Conservation (phyloP, 2,888 invertebrate species). For the Spisula solida region DNA sequence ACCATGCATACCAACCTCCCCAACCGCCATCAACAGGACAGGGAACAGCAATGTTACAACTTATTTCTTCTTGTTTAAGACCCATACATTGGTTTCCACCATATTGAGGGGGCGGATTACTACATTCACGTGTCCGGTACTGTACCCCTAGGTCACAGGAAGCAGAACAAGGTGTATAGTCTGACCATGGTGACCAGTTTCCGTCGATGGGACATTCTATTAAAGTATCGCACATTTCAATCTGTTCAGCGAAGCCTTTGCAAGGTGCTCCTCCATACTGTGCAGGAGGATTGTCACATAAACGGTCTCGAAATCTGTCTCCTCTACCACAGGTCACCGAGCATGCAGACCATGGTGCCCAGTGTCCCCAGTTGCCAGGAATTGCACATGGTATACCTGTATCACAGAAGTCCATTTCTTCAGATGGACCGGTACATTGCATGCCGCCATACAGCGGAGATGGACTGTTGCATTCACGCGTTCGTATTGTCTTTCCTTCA, state of each 20-base stretch:
- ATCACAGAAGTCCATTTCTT: conserved; percentile 54
- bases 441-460: conserved; percentile 55
- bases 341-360: conserved; percentile 62
- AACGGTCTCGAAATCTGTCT: conserved; percentile 35
- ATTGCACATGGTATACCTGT: conserved; percentile 55
- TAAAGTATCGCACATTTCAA: conserved; percentile 37
- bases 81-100: conserved; percentile 55
- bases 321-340: conserved; percentile 56
- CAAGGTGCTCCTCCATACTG: conserved; percentile 60
- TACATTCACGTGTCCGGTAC: conserved; percentile 36
- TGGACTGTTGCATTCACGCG: conserved; percentile 54
- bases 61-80: conserved; percentile 19
- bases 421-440: conserved; percentile 43
- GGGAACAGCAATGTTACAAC: conserved; percentile 50
- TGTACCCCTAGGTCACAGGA: conserved; percentile 49
- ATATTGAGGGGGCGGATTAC: conserved; percentile 47
- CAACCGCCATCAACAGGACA: conserved; percentile 62
- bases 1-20: conserved; percentile 55
- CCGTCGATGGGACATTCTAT: conserved; percentile 62
- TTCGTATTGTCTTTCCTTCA: conserved; percentile 42
- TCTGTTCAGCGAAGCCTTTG: conserved; percentile 53
- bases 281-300: conserved; percentile 54
- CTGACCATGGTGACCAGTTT: conserved; percentile 59
- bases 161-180: conserved; percentile 44
- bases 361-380: conserved; percentile 62